Base-by-base conservation (phyloP, 2,888 invertebrate species). In the Prosapia bicincta region DNA sequence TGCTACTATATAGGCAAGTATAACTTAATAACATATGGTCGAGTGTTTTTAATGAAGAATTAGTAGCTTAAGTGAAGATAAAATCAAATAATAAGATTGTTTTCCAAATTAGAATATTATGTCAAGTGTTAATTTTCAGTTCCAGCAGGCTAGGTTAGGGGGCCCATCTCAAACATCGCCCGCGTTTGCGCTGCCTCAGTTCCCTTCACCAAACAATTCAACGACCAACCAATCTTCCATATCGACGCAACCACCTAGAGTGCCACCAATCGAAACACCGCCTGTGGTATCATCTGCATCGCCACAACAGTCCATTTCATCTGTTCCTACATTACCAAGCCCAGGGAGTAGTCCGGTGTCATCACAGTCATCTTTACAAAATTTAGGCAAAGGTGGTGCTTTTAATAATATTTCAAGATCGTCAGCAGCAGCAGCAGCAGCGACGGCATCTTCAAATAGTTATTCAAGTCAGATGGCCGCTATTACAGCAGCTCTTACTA, bases 401-500 rank as follows among this genome's bases (percentile, higher is more conserved):
- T 54, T 5, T 20, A 54, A 20, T 20, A 20, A 1, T 54, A 3
- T 13, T 10, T 10, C 10, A 24, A 65, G 75, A 13, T 73, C 77
- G 13, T 32, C 72, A 7, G 43, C 77, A 5, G 69, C 75, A 15
- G 69, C 72, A 9, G 43, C 77, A 5, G 69, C 75, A 20, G 28
- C 73, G 66, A 73, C 79, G 13, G 43, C 71, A 20, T 26, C 73
- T 26, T 71, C 89, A 23, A 85, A 84, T 66, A 85, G 85, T 76
- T 88, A 90, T 83, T 91, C 92, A 24, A 91, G 92, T 10, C 91
- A 92, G 83, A 90, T 91, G 89, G 91, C 92, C 15, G 92, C 92
- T 3, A 88, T 92, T 72, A 90, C 89, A 80, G 91, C 91, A 5
- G 91, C 92, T 0, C 87, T 91, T 28, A 90, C 90, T 80, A 88